Percentiles rank a stretch among this genome's conserved stretches.
Conservation (phyloP, 1,140 invertebrate genomes). For the Lucilia sericata region DNA sequence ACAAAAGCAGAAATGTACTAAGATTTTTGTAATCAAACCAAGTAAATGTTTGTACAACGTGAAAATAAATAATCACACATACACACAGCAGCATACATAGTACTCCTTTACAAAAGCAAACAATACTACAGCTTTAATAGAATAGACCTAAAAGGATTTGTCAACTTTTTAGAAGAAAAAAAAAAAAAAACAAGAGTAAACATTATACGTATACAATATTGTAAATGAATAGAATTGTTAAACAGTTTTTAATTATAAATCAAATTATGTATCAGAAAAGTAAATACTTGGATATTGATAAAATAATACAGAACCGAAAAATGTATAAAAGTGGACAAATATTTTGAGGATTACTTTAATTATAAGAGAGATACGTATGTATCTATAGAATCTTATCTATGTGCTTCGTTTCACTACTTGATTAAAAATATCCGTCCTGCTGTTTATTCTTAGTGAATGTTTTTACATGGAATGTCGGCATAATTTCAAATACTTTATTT, state of each 20-base stretch:
- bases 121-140: background rate
- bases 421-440: no score
- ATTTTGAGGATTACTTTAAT: no score
- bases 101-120: no score
- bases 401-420: no score
- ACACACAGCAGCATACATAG: background rate
- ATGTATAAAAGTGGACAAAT: no score
- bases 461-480: no score
- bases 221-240: background rate
- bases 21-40: slow-evolving; percentile 7
- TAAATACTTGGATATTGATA: background rate
- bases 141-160: background rate
- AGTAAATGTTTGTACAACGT: slow-evolving; percentile 3
- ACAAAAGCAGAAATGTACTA: background rate
- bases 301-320: no score
- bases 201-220: no score
- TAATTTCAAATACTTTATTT: no score
- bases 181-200: background rate
- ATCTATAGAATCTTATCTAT: no score
- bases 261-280: background rate
- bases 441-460: no score
- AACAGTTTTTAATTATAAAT: background rate
- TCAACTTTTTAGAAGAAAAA: background rate
- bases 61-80: background rate
- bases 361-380: no score